Evolutionary conservation across 2,888 invertebrate genomes (phyloP), one percentile per base, ranked within the genome.

Genomic region (Diarsia rubi): DNA sequence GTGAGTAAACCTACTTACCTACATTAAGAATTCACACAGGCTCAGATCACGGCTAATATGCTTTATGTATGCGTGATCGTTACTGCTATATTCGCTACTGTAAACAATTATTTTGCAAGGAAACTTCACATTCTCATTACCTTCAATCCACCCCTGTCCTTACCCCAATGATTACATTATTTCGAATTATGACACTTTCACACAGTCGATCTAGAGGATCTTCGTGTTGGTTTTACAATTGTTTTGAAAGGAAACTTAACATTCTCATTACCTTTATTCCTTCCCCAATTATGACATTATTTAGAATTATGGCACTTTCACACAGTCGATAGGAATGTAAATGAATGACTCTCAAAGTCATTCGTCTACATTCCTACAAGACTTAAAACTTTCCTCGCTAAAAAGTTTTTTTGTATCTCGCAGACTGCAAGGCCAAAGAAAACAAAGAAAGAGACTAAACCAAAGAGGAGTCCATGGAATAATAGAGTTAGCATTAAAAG

Each of bases 381-480:
- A 37, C 57, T 57, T 27, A 27, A 27, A 27, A 27, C 19, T 57
- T 8, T 57, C 16, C 9, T 27, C 54, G 14, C 52, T 52, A n/a
- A 24, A 14, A 5, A 52, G n/a, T 52, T 52, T 52, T 49, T 31
- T 68, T 42, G 1, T 54, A 24, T 63, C n/a, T 45, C 3, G 12
- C 19, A 76, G 76, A 54, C 57, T 44, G 54, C 6, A 3, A 11
- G 9, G 31, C 19, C 63, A 44, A 84, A 79, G 37, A 64, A 63
- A 31, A 12, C 47, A 6, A 88, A 81, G 52, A 31, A 67, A 57
- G 76, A 77, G 2, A 37, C 1, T 0, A 87, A 79, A 71, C 69
- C 69, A 3, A 90, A 89, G 78, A 91, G 87, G 66, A 88, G 74
- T 44, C 71, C 81, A 0, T 87, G 80, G 3, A 77, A 79, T 6